A percentile compares a stretch with the other conserved stretches of the same genome.
phyloP scores from a whole-genome alignment of 1,140 invertebrate genomes.

The Drosophila bifasciata region DNA sequence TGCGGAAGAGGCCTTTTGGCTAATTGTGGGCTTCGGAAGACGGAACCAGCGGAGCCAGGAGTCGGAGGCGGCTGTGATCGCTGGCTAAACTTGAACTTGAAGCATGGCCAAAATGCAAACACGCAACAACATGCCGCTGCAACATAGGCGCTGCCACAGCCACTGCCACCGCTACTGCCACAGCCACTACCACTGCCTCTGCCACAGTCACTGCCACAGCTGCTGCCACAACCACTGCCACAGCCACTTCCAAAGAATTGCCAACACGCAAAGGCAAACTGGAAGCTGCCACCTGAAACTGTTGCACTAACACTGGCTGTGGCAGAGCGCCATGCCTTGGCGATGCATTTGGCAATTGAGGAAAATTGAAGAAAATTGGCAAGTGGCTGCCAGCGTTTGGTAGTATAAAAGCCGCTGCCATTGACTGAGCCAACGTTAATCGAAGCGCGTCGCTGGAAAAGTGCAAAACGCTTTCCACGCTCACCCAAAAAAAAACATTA shows the following conservation, averaged over 20 bases:
- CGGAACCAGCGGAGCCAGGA: constrained; percentile 43
- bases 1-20: constrained; percentile 59
- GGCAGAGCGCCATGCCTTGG: constrained; percentile 15
- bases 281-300: too few species aligned
- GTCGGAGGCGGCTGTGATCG: background rate
- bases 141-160: background rate
- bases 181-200: constrained; percentile 8
- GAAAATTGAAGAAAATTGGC: constrained; percentile 1
- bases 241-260: constrained; percentile 17
- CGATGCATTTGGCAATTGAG: background rate
- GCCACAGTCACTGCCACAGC: constrained; percentile 6
- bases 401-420: constrained; percentile 63
- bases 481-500: too few species aligned
- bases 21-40: constrained; percentile 72
- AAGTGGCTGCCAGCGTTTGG: background rate
- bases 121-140: constrained; percentile 16
- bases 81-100: constrained; percentile 76
- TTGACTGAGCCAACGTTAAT: constrained; percentile 55
- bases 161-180: constrained; percentile 12
- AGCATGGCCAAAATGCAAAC: constrained; percentile 55
- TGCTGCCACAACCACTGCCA: too few species aligned
- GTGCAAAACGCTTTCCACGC: constrained; percentile 49
- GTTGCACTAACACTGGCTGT: background rate
- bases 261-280: constrained; percentile 22
- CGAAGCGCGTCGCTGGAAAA: constrained; percentile 71